Conservation (phyloP, 2,888 invertebrate species). For the Aleiodes leptofemur region DNA sequence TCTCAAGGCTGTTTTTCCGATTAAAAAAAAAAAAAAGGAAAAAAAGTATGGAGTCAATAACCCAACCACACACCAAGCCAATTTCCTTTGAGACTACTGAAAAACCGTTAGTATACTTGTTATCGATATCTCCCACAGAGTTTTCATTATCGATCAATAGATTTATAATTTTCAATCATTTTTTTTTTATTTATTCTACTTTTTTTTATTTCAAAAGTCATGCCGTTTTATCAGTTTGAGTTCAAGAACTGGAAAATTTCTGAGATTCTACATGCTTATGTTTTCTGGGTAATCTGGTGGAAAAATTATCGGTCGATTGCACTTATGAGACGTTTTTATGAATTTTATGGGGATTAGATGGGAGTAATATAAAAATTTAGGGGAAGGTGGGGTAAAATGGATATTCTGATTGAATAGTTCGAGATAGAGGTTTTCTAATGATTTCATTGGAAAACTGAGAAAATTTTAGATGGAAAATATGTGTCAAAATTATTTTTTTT, state of each 20-base stretch:
- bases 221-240: constrained; percentile 18
- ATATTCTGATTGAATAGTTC: too few species aligned
- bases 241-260: constrained; percentile 24
- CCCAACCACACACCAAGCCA: background rate
- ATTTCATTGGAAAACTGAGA: too few species aligned
- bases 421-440: too few species aligned
- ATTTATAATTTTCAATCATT: background rate
- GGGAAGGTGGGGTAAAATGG: too few species aligned
- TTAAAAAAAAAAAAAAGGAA: constrained; percentile 3
- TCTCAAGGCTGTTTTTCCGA: constrained; percentile 14
- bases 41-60: constrained; percentile 2
- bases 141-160: constrained; percentile 14
- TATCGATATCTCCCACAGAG: constrained; percentile 25
- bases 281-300: background rate
- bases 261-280: background rate
- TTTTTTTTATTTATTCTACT: background rate
- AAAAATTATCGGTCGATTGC: constrained; percentile 13
- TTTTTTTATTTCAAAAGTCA: background rate
- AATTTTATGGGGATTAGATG: too few species aligned
- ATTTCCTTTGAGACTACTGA: background rate
- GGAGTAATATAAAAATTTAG: too few species aligned
- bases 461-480: too few species aligned
- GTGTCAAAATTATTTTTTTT: too few species aligned
- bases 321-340: background rate
- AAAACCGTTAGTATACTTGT: constrained; percentile 14